Percentiles rank a stretch among this genome's conserved stretches.
Conservation (phyloP, 2,113 vertebrate genomes). For the Hepsetus odoe region DNA sequence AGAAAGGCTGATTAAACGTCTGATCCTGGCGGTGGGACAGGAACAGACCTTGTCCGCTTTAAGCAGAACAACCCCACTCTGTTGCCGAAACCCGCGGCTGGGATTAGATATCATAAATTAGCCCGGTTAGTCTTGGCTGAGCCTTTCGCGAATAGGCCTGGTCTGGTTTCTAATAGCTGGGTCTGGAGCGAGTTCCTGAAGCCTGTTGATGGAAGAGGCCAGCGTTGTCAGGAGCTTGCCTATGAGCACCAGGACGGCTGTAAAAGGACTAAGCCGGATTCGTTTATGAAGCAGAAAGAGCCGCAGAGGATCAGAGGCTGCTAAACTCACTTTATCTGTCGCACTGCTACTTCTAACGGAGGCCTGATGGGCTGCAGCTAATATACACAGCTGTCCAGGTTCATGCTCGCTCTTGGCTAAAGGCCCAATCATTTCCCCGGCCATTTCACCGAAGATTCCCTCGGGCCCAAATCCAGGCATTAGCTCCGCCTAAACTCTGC, state of each 20-base stretch:
- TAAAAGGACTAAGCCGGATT: constrained; percentile 42
- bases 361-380: neutral
- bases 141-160: neutral
- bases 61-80: too few species aligned
- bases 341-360: neutral
- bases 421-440: neutral
- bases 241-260: constrained; percentile 39
- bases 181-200: neutral
- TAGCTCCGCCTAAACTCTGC: neutral
- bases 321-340: constrained; percentile 22
- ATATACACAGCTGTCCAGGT: neutral
- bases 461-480: neutral
- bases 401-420: neutral
- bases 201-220: constrained; percentile 28
- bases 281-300: constrained; percentile 31
- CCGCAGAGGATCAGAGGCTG: constrained; percentile 7
- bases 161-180: too few species aligned
- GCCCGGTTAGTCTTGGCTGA: neutral
- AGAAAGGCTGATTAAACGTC: neutral
- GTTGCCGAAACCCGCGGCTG: neutral
- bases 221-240: constrained; percentile 38
- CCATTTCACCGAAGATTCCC: neutral
- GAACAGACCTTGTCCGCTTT: too few species aligned
- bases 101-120: neutral
- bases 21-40: neutral